Conservation (phyloP, 64 coral and sea anemone genomes). For the Pachyseris speciosa region DNA sequence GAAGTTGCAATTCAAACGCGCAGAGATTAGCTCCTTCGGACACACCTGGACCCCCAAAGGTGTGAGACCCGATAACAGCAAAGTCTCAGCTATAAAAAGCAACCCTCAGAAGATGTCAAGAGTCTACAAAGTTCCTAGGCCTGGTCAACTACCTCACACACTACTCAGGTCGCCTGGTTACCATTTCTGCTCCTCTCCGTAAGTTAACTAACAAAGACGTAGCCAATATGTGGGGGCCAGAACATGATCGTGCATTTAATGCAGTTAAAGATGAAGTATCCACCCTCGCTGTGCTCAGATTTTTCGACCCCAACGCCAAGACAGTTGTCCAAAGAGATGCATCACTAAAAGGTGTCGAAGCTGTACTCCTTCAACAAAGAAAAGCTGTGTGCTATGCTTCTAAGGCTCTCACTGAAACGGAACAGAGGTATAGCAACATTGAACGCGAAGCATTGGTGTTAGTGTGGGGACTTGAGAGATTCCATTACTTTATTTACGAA, state of each 20-base stretch:
- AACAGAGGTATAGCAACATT: constrained; percentile 42
- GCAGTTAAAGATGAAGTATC: too few relatives aligned
- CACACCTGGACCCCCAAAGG: constrained; percentile 52
- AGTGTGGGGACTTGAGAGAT: too few relatives aligned
- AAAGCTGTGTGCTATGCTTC: constrained; percentile 26
- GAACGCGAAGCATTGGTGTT: too few relatives aligned
- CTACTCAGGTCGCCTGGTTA: background rate
- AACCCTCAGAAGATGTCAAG: constrained; percentile 30
- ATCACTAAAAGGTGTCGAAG: constrained; percentile 10
- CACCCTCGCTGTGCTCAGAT: constrained; percentile 21
- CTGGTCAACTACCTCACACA: constrained; percentile 57
- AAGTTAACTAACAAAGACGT: too few relatives aligned
- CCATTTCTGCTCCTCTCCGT: background rate
- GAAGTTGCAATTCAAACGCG: constrained; percentile 51
- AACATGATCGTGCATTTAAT: too few relatives aligned
- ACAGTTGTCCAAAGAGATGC: constrained; percentile 51
- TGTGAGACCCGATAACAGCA: constrained; percentile 60
- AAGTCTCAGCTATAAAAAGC: constrained; percentile 34
- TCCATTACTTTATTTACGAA: constrained; percentile 46
- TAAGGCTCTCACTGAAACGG: constrained; percentile 24
- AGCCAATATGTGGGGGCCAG: too few relatives aligned
- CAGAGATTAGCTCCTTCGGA: constrained; percentile 31
- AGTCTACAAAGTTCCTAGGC: constrained; percentile 32
- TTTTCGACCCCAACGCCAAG: constrained; percentile 38
- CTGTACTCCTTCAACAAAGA: constrained; percentile 18